These are phyloP conservation scores for Drosophila pallidifrons DNA, from an alignment of 1,140 invertebrate genomes.

Conservation along the genomic window DNA sequence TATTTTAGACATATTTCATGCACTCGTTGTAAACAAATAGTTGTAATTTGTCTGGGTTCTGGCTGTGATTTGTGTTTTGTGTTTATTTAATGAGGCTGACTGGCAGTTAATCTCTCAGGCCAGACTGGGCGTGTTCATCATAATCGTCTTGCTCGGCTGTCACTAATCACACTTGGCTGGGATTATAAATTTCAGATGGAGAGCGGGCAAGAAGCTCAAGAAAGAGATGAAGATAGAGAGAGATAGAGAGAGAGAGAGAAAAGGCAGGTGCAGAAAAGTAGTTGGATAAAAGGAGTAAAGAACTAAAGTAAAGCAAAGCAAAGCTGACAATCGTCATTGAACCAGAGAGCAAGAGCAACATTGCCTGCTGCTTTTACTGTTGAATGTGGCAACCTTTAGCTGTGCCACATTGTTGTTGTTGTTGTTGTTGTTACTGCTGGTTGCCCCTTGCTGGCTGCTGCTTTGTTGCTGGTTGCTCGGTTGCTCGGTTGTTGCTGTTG, in stretches of 20 bases:
- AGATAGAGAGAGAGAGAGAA: neutral
- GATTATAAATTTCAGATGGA: too few relatives aligned
- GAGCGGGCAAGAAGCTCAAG: too few relatives aligned
- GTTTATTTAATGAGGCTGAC: too few relatives aligned
- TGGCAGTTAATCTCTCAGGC: too few relatives aligned
- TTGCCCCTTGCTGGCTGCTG: conserved; percentile 36
- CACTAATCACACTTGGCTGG: too few relatives aligned
- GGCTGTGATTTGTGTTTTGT: too few relatives aligned
- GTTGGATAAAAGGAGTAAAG: neutral
- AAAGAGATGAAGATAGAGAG: neutral
- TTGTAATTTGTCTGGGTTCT: too few relatives aligned
- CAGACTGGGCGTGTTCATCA: too few relatives aligned
- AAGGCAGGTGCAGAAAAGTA: too few relatives aligned
- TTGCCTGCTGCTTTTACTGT: neutral
- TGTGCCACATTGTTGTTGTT: conserved; percentile 26
- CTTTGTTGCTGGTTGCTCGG: neutral
- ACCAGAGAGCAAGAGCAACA: conserved; percentile 48
- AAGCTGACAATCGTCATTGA: conserved; percentile 51
- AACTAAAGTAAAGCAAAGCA: neutral
- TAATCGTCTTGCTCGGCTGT: too few relatives aligned
- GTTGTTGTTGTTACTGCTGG: neutral
- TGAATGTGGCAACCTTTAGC: conserved; percentile 61
- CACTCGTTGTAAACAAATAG: too few relatives aligned
- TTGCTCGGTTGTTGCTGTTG: neutral
- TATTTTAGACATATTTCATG: too few relatives aligned